Percentiles rank a stretch among this genome's conserved stretches.
phyloP scores from a whole-genome alignment of 2,888 invertebrate species.

The Lydus trimaculatus region DNA sequence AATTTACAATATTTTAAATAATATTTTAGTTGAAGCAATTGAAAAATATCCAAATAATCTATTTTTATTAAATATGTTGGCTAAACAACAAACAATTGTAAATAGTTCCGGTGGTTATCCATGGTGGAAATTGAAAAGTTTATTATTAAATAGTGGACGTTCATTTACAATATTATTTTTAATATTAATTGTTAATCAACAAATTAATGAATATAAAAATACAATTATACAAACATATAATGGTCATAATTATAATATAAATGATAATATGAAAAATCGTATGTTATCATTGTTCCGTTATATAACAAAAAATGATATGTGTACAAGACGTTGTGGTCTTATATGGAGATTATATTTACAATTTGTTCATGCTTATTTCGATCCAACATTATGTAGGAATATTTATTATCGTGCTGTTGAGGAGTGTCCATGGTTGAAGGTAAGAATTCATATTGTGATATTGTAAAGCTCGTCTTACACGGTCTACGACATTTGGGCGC shows the following conservation, averaged over 20 bases:
- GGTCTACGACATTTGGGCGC: no score
- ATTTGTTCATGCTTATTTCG: conserved; percentile 62
- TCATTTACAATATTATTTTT: conserved; percentile 62
- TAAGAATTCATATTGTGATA: no score
- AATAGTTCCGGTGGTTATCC: conserved; percentile 57
- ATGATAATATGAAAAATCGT: conserved; percentile 51
- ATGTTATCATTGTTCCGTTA: conserved; percentile 55
- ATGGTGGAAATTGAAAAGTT: conserved; percentile 64
- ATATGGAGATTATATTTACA: conserved; percentile 71
- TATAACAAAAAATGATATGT: conserved; percentile 52
- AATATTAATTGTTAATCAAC: conserved; percentile 58
- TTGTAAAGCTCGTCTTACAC: no score
- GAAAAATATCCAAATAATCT: conserved; percentile 67
- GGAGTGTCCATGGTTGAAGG: conserved; percentile 71
- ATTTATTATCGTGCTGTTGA: conserved; percentile 66
- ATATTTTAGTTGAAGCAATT: conserved; percentile 58
- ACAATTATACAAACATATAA: conserved; percentile 52
- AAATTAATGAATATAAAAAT: conserved; percentile 49
- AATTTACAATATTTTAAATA: conserved; percentile 57
- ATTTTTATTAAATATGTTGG: conserved; percentile 63
- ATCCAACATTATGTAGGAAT: conserved; percentile 55
- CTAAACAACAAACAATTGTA: conserved; percentile 59
- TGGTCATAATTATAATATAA: conserved; percentile 47
- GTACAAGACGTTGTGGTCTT: conserved; percentile 63
- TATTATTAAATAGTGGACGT: conserved; percentile 59